phyloP scores from a whole-genome alignment of 2,113 vertebrate genomes.

The Macheiramphus alcinus region DNA sequence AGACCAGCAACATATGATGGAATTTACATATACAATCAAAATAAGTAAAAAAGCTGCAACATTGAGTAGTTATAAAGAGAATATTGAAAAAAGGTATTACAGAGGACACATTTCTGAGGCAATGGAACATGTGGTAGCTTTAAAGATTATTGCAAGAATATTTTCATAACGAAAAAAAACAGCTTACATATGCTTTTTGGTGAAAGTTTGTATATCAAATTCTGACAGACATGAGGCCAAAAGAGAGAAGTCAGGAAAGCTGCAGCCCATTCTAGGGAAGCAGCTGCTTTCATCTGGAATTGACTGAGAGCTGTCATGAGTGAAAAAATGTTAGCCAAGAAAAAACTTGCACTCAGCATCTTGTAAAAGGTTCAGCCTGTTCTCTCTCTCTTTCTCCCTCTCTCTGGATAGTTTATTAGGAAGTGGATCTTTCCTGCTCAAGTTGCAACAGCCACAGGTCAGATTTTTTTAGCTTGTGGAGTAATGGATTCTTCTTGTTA shows the following conservation, averaged over 20 bases:
- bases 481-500: neutral
- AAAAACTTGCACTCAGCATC: neutral
- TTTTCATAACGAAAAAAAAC: neutral
- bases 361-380: neutral
- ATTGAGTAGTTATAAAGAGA: neutral
- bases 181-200: neutral
- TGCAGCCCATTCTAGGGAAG: neutral
- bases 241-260: neutral
- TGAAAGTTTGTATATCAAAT: neutral
- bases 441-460: neutral
- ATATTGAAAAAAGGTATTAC: neutral
- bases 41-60: neutral
- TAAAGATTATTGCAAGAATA: neutral
- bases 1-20: neutral
- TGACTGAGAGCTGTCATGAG: neutral
- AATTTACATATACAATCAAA: neutral
- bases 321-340: neutral
- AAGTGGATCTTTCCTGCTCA: neutral
- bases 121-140: neutral
- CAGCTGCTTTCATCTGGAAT: conserved; percentile 24
- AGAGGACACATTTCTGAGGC: neutral
- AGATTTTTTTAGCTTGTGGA: neutral
- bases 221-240: neutral
- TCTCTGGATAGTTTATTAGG: neutral
- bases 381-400: neutral